phyloP scores from a whole-genome alignment of 2,888 invertebrate species.

The Chrysolina haemoptera region DNA sequence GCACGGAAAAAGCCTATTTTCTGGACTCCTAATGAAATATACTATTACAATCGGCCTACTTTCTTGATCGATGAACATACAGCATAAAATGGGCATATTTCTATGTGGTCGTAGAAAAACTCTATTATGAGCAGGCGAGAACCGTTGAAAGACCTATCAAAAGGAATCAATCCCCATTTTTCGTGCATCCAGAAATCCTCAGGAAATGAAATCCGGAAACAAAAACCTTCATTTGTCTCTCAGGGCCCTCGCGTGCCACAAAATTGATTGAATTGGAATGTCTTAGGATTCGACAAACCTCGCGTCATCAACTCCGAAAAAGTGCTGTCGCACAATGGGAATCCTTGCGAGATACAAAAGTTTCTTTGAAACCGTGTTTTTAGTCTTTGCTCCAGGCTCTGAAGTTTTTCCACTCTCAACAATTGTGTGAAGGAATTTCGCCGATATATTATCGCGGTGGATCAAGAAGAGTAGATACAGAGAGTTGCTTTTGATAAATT shows the following conservation, averaged over 20 bases:
- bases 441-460: too few species aligned
- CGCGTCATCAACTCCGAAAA: conserved; percentile 4
- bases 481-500: too few species aligned
- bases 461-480: too few species aligned
- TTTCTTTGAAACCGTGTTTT: neutral
- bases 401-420: neutral
- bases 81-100: too few species aligned
- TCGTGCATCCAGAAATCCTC: neutral
- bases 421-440: neutral
- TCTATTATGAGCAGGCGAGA: neutral
- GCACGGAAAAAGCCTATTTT: too few species aligned
- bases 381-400: neutral
- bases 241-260: neutral
- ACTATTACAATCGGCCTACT: too few species aligned
- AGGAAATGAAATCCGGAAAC: conserved; percentile 5
- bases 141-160: neutral
- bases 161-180: neutral
- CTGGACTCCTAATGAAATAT: too few species aligned
- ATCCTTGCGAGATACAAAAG: neutral
- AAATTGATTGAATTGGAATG: conserved; percentile 7
- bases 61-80: too few species aligned
- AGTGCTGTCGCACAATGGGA: neutral
- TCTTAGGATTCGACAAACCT: neutral
- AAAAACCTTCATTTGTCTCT: neutral
- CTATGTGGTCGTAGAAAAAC: neutral